These are phyloP conservation scores for Eupithecia dodoneata DNA, from an alignment of 2,888 invertebrate species.

Conservation along the genomic window DNA sequence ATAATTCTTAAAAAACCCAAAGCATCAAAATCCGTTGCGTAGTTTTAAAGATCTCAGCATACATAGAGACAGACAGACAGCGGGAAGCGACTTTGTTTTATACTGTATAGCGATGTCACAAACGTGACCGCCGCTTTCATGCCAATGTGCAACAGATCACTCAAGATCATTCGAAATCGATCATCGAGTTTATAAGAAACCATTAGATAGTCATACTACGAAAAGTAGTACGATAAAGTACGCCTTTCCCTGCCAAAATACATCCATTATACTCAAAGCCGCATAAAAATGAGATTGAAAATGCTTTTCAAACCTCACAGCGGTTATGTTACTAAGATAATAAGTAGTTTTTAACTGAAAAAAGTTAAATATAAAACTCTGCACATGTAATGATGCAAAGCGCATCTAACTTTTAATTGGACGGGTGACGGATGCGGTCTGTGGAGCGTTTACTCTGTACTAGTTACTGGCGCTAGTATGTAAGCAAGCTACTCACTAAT, in stretches of 20 bases:
- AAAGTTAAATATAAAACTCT: neutral
- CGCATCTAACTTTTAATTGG: conserved; percentile 11
- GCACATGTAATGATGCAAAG: conserved; percentile 6
- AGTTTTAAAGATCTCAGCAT: too few relatives aligned
- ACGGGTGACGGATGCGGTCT: neutral
- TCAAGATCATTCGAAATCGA: too few relatives aligned
- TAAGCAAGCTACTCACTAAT: neutral
- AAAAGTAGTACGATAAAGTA: neutral
- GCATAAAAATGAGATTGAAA: neutral
- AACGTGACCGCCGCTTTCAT: too few relatives aligned
- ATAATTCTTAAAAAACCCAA: too few relatives aligned
- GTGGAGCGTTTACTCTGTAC: neutral
- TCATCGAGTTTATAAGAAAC: too few relatives aligned
- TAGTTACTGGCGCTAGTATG: neutral
- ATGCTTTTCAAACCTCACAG: neutral
- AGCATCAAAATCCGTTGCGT: too few relatives aligned
- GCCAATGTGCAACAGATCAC: too few relatives aligned
- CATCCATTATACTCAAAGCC: neutral
- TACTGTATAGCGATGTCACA: too few relatives aligned
- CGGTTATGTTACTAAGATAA: neutral
- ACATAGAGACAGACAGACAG: too few relatives aligned
- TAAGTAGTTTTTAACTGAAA: conserved; percentile 4
- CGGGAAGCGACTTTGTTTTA: too few relatives aligned
- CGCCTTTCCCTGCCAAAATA: neutral
- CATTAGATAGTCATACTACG: too few relatives aligned